These are phyloP conservation scores for Oceanites oceanicus DNA, from an alignment of 2,113 vertebrate species.

Conservation along the genomic window DNA sequence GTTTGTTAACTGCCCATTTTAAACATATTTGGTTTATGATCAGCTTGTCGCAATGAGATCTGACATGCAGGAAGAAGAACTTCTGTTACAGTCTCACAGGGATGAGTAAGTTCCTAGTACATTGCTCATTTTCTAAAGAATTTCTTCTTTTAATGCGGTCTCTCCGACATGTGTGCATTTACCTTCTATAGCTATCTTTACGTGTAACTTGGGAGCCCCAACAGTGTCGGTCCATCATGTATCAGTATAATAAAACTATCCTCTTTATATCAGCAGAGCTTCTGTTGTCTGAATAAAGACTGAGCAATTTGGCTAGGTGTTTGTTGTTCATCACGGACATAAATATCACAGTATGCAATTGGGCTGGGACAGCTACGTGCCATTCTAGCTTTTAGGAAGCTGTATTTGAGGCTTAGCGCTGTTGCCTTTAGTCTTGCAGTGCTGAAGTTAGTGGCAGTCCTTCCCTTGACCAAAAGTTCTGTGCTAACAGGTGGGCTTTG, in stretches of 20 bases:
- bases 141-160: background rate
- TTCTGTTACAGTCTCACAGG: background rate
- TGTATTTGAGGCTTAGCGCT: background rate
- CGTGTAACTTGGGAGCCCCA: background rate
- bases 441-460: background rate
- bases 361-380: background rate
- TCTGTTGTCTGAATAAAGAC: background rate
- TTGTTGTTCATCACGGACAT: background rate
- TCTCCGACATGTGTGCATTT: background rate
- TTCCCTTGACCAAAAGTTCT: background rate
- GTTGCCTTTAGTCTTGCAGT: background rate
- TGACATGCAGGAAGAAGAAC: background rate
- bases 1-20: background rate
- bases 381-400: background rate
- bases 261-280: background rate
- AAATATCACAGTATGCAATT: background rate
- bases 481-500: background rate
- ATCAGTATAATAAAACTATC: background rate
- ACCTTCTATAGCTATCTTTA: background rate
- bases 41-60: background rate
- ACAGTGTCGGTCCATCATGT: background rate
- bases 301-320: background rate
- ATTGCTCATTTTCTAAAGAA: background rate
- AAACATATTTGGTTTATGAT: background rate
- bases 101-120: background rate